Conservation (phyloP, 37 sponge, comb jelly and placozoan species). For the Lycopodina hypogea region DNA sequence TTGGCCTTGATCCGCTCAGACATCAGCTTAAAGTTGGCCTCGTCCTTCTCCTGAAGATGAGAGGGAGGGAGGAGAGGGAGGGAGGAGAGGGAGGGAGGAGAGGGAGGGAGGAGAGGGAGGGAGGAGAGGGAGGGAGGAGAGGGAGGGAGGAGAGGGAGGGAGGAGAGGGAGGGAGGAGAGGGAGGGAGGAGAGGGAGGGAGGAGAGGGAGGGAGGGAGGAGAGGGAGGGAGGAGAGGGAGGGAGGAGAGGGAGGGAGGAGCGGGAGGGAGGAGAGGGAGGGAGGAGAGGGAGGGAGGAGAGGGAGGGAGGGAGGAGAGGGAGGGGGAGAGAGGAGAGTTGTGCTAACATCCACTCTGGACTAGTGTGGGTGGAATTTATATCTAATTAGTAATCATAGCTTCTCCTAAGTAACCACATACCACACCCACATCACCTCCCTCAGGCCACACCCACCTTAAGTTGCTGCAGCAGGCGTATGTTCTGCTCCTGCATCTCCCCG, state of each 20-base stretch:
- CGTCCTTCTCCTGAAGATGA: conserved; percentile 82
- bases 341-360: too few relatives aligned
- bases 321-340: background rate
- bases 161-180: background rate
- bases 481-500: conserved; percentile 96
- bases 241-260: conserved; percentile 7
- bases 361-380: too few relatives aligned
- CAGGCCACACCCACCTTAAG: conserved; percentile 37
- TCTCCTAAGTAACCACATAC: too few relatives aligned
- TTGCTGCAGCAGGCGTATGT: conserved; percentile 82
- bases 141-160: background rate
- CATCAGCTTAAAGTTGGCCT: conserved; percentile 98
- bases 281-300: background rate
- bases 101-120: conserved; percentile 4
- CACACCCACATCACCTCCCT: too few relatives aligned
- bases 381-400: too few relatives aligned
- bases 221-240: background rate
- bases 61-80: background rate
- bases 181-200: background rate
- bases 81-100: background rate
- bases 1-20: conserved; percentile 88
- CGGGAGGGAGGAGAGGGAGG: background rate
- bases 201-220: background rate
- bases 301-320: background rate
- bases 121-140: background rate